Evolutionary conservation across 2,797 vertebrate species (phyloP).

Genomic region (Tiaroga cobitis): DNA sequence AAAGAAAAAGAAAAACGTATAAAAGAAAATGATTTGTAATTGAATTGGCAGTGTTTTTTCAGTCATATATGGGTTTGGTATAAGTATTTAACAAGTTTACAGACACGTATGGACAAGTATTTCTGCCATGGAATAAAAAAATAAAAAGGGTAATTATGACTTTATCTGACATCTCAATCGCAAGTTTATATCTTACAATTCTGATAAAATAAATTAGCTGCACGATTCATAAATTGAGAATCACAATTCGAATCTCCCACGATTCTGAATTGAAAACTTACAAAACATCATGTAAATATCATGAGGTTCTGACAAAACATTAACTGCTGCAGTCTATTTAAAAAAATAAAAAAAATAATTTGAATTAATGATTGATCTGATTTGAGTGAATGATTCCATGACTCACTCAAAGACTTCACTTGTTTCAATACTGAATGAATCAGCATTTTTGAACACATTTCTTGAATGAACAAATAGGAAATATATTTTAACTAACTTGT

Average conservation of each 20-base stretch:
- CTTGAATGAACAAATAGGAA: too few relatives aligned
- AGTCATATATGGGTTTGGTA: constrained; percentile 12
- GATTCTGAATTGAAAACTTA: not conserved
- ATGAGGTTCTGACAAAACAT: too few relatives aligned
- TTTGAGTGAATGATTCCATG: too few relatives aligned
- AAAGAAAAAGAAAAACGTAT: not conserved
- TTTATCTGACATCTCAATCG: not conserved
- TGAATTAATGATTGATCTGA: too few relatives aligned
- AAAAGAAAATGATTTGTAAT: constrained; percentile 13
- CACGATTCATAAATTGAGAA: not conserved
- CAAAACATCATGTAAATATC: not conserved
- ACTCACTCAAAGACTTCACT: too few relatives aligned
- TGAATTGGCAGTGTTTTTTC: constrained; percentile 44
- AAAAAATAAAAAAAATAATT: too few relatives aligned
- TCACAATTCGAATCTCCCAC: not conserved
- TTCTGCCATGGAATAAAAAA: not conserved
- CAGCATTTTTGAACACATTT: too few relatives aligned
- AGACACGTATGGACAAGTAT: not conserved
- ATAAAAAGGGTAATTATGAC: not conserved
- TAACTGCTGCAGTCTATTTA: too few relatives aligned
- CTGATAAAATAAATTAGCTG: not conserved
- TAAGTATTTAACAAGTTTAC: constrained; percentile 39
- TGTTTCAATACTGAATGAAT: too few relatives aligned
- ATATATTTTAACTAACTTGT: too few relatives aligned
- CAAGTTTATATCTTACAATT: not conserved